Evolutionary conservation across 2,797 vertebrate genomes (phyloP), one percentile per base, ranked within the genome.

Genomic region (Acanthiza pusilla): DNA sequence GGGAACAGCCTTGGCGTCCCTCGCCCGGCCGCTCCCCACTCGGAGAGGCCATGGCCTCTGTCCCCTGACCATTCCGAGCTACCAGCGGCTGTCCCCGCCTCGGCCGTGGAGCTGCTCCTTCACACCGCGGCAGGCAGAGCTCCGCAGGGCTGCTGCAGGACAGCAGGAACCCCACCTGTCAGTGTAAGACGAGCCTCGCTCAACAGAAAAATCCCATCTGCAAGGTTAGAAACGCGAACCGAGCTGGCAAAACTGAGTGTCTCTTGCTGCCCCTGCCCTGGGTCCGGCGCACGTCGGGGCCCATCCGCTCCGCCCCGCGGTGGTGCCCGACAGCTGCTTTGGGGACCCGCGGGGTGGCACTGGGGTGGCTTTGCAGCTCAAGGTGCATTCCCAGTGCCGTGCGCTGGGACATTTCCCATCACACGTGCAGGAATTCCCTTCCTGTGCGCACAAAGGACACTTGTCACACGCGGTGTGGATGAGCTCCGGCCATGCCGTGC

Each of bases 381-480:
- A 7, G 7, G 1, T 2, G 40, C 66, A 10, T 11, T 2, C 3
- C 7, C 2, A 0, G 18, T 4, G 43, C 7, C 51, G 10, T 1
- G 26, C 32, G 22, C 40, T 1, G 43, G 74, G 19, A 16, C n/a
- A 0, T 10, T 9, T 16, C 53, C 34, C 54, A 27, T 34, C 27
- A 38, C 72, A 18, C 3, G 3, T 2, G 32, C 65, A 22, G 51
- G 36, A 55, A 2, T 29, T 53, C 42, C 81, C 21, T 19, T 8
- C 19, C 6, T 0, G 21, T 0, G 4, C 2, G 1, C 30, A n/a
- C 16, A 0, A 7, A 68, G 83, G 29, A 14, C 43, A 1, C 23
- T 45, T 2, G 45, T n/a, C 50, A 5, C 27, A 1, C 36, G 3
- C 3, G 19, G 8, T 4, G 2, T 0, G 54, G 42, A 9, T 0